phyloP scores from a whole-genome alignment of 2,113 vertebrate species.

The Microtus ochrogaster region DNA sequence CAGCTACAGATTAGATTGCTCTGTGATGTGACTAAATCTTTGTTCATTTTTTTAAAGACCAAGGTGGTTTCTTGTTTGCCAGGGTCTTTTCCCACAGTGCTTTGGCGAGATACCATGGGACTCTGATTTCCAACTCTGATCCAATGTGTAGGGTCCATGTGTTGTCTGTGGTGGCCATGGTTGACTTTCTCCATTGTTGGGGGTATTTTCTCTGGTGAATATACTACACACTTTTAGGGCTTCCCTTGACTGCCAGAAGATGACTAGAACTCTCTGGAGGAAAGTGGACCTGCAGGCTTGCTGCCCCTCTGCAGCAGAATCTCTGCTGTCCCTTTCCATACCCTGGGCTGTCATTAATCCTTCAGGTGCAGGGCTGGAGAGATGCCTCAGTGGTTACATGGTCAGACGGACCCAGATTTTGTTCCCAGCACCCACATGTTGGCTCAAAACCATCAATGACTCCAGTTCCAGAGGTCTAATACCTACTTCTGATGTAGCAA shows the following conservation, averaged over 20 bases:
- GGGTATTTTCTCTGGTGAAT: not conserved
- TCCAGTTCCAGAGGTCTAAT: not conserved
- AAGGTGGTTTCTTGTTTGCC: too few relatives aligned
- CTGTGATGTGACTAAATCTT: not conserved
- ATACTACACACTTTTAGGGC: not conserved
- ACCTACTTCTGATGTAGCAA: not conserved
- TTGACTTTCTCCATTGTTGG: not conserved
- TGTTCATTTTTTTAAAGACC: not conserved
- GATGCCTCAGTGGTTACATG: not conserved
- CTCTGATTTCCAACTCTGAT: not conserved
- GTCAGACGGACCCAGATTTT: not conserved
- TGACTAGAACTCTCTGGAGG: not conserved
- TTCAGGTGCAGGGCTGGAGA: not conserved
- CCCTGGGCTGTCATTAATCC: not conserved
- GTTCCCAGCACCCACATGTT: not conserved
- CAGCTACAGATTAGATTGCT: not conserved
- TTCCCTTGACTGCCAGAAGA: not conserved
- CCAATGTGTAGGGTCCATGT: too few relatives aligned
- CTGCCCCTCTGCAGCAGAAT: not conserved
- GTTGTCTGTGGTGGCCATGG: too few relatives aligned
- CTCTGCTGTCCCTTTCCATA: not conserved
- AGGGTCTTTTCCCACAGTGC: not conserved
- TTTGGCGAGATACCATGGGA: not conserved
- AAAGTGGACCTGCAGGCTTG: not conserved
- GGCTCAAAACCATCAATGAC: not conserved